phyloP scores from a whole-genome alignment of 2,888 invertebrate species.

The Ennomos erosarius region DNA sequence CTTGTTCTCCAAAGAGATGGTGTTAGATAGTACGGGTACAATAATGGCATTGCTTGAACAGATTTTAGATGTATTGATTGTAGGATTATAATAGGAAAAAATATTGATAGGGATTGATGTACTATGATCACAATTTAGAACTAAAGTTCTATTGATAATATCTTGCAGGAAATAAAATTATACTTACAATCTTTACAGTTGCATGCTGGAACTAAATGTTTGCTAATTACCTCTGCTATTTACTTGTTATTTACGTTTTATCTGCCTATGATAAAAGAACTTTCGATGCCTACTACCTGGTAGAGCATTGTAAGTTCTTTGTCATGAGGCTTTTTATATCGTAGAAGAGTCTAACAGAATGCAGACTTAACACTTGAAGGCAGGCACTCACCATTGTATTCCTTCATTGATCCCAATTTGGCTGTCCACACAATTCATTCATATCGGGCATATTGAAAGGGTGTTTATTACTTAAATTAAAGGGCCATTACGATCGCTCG shows the following conservation, averaged over 20 bases:
- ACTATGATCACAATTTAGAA: constrained; percentile 4
- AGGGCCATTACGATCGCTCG: constrained; percentile 57
- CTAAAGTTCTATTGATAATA: too few relatives aligned
- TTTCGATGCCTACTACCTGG: too few relatives aligned
- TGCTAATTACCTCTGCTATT: too few relatives aligned
- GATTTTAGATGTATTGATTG: constrained; percentile 28
- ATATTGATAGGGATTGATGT: constrained; percentile 31
- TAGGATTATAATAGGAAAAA: constrained; percentile 15
- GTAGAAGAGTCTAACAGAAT: too few relatives aligned
- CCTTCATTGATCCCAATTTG: constrained; percentile 23
- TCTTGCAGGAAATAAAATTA: too few relatives aligned
- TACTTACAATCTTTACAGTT: too few relatives aligned
- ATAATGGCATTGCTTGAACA: constrained; percentile 33
- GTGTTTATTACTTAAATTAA: constrained; percentile 64
- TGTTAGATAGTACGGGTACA: constrained; percentile 38
- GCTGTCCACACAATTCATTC: constrained; percentile 31
- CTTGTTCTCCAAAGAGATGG: constrained; percentile 30
- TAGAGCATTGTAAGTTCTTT: too few relatives aligned
- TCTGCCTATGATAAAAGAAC: too few relatives aligned
- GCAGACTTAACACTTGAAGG: too few relatives aligned
- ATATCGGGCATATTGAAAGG: constrained; percentile 40
- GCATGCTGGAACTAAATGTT: too few relatives aligned
- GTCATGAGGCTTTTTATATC: too few relatives aligned
- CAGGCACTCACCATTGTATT: constrained; percentile 15
- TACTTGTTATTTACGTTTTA: too few relatives aligned